Conservation (phyloP, 1,140 invertebrate species). For the Harpegnathos saltator region DNA sequence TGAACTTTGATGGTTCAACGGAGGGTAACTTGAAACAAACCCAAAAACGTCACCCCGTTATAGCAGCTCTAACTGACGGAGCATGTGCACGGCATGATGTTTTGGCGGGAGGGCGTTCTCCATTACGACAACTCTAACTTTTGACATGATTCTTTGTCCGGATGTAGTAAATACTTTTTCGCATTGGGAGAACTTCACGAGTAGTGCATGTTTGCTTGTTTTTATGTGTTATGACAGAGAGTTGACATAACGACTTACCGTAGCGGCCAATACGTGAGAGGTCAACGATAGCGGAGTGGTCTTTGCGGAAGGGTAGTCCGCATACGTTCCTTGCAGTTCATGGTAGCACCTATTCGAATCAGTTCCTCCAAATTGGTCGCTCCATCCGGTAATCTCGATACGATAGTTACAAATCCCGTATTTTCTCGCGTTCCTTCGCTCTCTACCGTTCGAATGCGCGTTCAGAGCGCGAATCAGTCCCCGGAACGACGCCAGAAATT, state of each 20-base stretch:
- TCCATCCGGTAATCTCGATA: constrained; percentile 56
- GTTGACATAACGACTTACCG: constrained; percentile 70
- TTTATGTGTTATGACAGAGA: not conserved
- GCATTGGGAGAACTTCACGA: not conserved
- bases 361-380: constrained; percentile 21
- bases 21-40: not conserved
- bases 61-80: constrained; percentile 67
- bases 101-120: constrained; percentile 76
- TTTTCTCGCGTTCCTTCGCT: constrained; percentile 5
- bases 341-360: constrained; percentile 60
- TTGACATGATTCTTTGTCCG: not conserved
- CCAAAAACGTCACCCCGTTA: not conserved
- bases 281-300: constrained; percentile 73
- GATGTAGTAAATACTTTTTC: not conserved
- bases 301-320: constrained; percentile 72
- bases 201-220: not conserved
- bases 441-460: not conserved
- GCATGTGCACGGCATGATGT: constrained; percentile 69
- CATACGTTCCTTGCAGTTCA: constrained; percentile 74
- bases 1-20: too few relatives aligned
- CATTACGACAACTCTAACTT: not conserved
- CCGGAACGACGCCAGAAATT: not conserved
- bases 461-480: not conserved
- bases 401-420: not conserved
- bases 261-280: constrained; percentile 71